phyloP scores from a whole-genome alignment of 2,797 vertebrate genomes.

The Adrianichthys oophorus region DNA sequence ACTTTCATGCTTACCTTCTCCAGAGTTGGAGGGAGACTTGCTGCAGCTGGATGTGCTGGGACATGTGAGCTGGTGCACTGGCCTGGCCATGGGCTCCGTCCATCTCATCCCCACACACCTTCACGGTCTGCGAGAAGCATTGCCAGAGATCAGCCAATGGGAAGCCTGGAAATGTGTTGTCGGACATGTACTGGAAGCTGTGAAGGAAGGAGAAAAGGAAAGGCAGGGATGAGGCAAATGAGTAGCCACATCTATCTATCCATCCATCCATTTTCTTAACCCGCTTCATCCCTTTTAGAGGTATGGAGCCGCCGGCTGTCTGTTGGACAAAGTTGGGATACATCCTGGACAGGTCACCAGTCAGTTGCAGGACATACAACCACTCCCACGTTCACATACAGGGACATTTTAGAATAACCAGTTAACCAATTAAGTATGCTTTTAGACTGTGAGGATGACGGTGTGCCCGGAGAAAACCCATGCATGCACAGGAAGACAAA shows the following conservation, averaged over 20 bases:
- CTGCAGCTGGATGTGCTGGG: slow-evolving; percentile 69
- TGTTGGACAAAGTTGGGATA: no score
- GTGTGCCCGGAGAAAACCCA: no score
- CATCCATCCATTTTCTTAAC: not conserved
- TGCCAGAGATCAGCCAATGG: slow-evolving; percentile 63
- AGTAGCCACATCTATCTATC: not conserved
- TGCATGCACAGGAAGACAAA: no score
- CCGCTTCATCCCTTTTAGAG: no score
- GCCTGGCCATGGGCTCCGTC: slow-evolving; percentile 66
- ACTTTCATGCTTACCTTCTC: slow-evolving; percentile 65
- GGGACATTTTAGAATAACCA: no score
- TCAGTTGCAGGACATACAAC: no score
- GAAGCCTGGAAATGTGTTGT: slow-evolving; percentile 48
- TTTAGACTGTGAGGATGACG: no score
- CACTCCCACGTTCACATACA: no score
- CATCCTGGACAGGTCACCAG: no score
- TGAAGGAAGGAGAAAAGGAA: not conserved
- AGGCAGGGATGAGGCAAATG: not conserved
- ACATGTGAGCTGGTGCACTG: slow-evolving; percentile 58
- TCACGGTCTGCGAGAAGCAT: slow-evolving; percentile 63
- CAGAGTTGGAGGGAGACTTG: slow-evolving; percentile 70
- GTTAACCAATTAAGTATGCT: no score
- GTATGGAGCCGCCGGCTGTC: no score
- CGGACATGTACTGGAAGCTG: slow-evolving; percentile 57
- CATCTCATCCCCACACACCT: slow-evolving; percentile 69